Evolutionary conservation across 2,113 vertebrate genomes (phyloP), one percentile per base, ranked within the genome.

Genomic region (Rhegmatorhina hoffmannsi): DNA sequence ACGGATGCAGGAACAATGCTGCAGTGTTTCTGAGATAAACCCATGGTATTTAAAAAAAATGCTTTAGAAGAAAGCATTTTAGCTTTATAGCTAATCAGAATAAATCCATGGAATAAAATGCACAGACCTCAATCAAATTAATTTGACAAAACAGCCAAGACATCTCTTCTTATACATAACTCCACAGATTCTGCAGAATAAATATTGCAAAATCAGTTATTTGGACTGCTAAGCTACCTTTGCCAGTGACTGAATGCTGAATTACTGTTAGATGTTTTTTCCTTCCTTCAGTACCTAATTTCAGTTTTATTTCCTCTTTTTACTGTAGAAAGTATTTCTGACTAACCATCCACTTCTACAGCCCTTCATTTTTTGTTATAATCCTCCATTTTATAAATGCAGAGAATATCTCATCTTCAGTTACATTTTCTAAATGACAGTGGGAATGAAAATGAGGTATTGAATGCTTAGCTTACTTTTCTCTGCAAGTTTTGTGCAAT

Each of bases 241-340:
- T 91, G 24, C 63, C 36, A 38, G 26, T 59, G 55, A 46, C 66
- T 85, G 87, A 87, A 87, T 66, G 31, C n/a, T 73, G 66, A 79
- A 83, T 95, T 96, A 76, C 49, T 77, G 18, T 29, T 75, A 46
- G 49, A 87, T 66, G 34, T 29, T 2, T 63, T 91, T 83, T 53
- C 36, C 63, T 80, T 25, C 12, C 31, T 94, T 84, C 67, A 84
- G 38, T 66, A 92, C 28, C 66, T 60, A 72, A 90, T 94, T 94
- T 91, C 28, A 64, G 40, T 87, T 90, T 94, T 94, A 92, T 83
- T 89, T 93, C 36, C 56, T 60, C 49, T 59, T 81, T 82, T 36
- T 12, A 59, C 13, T 34, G 6, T 25, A 79, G 70, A 72, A 81
- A 87, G 66, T 46, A 60, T 83, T 92, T 96, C 73, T 94, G 83